Percentiles rank a stretch among this genome's conserved stretches.
Evolutionary conservation across 2,888 invertebrate species (phyloP).

Genomic region (Agonopterix arenella): DNA sequence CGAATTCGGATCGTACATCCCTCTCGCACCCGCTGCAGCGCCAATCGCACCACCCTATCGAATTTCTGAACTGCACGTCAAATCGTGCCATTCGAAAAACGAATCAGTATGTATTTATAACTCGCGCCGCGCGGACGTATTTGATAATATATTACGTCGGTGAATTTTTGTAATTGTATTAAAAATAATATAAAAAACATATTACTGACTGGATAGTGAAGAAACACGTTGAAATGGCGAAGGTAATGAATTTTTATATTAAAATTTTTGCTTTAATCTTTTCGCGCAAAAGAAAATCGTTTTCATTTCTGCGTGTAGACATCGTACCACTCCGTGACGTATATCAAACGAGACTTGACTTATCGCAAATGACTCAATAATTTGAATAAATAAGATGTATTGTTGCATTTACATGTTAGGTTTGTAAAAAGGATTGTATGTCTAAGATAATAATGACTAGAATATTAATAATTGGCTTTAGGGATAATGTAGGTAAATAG

Average conservation of each 20-base stretch:
- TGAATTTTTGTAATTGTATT: constrained; percentile 49
- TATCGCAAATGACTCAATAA: not conserved
- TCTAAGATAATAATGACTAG: too few species aligned
- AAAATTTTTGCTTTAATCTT: constrained; percentile 4
- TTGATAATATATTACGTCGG: constrained; percentile 23
- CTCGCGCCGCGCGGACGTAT: constrained; percentile 40
- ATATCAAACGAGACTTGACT: constrained; percentile 4
- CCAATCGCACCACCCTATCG: constrained; percentile 47
- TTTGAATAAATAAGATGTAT: not conserved
- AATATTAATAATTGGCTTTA: too few species aligned
- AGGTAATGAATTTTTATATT: constrained; percentile 35
- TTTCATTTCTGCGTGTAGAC: constrained; percentile 26
- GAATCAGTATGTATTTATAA: constrained; percentile 64
- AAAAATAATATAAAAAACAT: constrained; percentile 26
- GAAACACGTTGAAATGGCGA: constrained; percentile 48
- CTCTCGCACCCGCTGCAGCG: constrained; percentile 26
- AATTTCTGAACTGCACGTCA: constrained; percentile 43
- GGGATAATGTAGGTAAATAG: too few species aligned
- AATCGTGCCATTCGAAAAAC: constrained; percentile 8
- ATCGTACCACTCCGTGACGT: constrained; percentile 55
- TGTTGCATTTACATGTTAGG: too few species aligned
- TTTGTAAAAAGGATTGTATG: too few species aligned
- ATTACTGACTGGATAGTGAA: constrained; percentile 18
- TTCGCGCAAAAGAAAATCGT: constrained; percentile 9
- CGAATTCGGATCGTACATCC: constrained; percentile 23